These are phyloP conservation scores for Neomonachus schauinslandi DNA, from an alignment of 2,113 vertebrate species.

Conservation along the genomic window DNA sequence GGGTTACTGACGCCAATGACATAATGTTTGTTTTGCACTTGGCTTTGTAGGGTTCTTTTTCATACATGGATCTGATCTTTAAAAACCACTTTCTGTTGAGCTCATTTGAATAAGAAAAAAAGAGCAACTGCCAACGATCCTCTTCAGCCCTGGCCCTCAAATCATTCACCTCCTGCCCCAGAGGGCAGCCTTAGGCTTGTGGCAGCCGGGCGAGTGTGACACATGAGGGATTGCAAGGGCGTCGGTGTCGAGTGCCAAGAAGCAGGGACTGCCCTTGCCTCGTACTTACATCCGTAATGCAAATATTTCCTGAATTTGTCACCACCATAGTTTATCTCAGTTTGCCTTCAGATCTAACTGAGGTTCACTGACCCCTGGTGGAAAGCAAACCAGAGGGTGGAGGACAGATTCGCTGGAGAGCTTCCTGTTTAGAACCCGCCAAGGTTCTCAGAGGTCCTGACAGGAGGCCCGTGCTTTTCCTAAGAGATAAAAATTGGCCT, in stretches of 20 bases:
- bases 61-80: background rate
- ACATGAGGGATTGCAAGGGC: too few species aligned
- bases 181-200: background rate
- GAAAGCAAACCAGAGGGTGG: background rate
- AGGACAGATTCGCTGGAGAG: background rate
- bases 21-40: background rate
- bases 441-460: background rate
- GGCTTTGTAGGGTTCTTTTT: background rate
- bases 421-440: background rate
- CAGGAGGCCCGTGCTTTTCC: background rate
- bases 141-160: background rate
- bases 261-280: background rate
- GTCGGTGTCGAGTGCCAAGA: background rate
- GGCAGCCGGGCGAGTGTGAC: background rate
- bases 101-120: conserved; percentile 1
- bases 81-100: conserved; percentile 46
- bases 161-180: background rate
- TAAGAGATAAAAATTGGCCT: background rate
- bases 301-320: background rate
- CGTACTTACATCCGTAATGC: background rate
- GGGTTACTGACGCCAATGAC: background rate
- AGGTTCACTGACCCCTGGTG: background rate
- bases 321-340: background rate
- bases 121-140: background rate
- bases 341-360: background rate